A percentile compares a stretch with the other conserved stretches of the same genome.
Conservation (phyloP, 2,797 vertebrate species). For the Hylomyscus alleni region DNA sequence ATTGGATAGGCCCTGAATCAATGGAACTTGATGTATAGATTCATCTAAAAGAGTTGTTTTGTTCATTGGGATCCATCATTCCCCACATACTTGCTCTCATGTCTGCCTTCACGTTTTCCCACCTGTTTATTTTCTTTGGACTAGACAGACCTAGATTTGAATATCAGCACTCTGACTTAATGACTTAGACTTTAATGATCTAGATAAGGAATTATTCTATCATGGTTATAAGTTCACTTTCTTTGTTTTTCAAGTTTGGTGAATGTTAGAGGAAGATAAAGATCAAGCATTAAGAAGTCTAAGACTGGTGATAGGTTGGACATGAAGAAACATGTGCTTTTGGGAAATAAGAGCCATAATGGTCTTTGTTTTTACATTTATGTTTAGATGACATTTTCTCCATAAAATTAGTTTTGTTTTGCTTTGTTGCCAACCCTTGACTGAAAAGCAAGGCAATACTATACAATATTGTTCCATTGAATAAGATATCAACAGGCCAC, state of each 20-base stretch:
- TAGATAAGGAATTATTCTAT: background rate
- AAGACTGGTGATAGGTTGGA: background rate
- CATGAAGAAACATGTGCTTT: background rate
- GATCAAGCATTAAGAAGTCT: background rate
- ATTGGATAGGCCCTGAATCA: background rate
- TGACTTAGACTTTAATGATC: slow-evolving; percentile 10
- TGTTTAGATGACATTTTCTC: background rate
- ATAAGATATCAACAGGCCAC: background rate
- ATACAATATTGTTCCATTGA: background rate
- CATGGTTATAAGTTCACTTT: background rate
- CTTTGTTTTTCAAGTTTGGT: background rate
- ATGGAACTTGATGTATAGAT: background rate
- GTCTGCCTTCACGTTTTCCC: background rate
- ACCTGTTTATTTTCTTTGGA: background rate
- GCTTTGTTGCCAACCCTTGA: background rate
- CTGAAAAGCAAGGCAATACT: background rate
- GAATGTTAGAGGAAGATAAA: background rate
- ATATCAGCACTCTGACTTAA: background rate
- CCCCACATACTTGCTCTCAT: background rate
- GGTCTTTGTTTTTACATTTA: background rate
- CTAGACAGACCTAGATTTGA: background rate
- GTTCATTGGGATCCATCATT: background rate
- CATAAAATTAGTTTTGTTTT: background rate
- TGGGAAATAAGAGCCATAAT: too few species aligned
- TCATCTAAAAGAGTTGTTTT: background rate